phyloP scores from a whole-genome alignment of 2,888 invertebrate genomes.

The Dendrolimus pini region DNA sequence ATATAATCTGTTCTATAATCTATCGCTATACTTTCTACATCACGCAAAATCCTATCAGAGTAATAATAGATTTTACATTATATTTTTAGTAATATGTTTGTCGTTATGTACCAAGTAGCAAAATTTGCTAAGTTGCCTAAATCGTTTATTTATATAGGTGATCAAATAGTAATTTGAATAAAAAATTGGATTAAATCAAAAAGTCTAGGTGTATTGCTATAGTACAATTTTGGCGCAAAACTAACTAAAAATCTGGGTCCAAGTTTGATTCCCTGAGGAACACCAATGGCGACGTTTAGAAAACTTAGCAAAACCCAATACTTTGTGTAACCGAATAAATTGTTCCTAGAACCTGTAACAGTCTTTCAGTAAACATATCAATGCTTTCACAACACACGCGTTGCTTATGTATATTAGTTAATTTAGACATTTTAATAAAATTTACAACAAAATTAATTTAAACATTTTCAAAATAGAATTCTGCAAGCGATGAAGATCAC shows the following conservation, averaged over 20 bases:
- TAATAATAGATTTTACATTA: slow-evolving; percentile 10
- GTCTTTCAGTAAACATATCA: slow-evolving; percentile 57
- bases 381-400: slow-evolving; percentile 50
- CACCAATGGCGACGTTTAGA: not conserved
- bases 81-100: slow-evolving; percentile 14
- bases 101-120: slow-evolving; percentile 8
- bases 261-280: not conserved
- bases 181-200: no score
- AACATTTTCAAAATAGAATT: no score
- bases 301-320: slow-evolving; percentile 14
- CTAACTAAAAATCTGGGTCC: not conserved
- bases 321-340: slow-evolving; percentile 2
- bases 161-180: no score
- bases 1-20: not conserved
- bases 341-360: slow-evolving; percentile 53
- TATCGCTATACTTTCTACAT: slow-evolving; percentile 19
- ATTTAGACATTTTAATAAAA: slow-evolving; percentile 21
- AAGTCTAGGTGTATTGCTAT: no score
- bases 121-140: no score
- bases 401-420: slow-evolving; percentile 18
- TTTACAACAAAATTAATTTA: slow-evolving; percentile 13
- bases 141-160: no score
- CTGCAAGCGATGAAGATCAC: not conserved
- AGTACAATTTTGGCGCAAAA: no score
- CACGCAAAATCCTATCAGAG: slow-evolving; percentile 18